A percentile compares a stretch with the other conserved stretches of the same genome.
phyloP scores from a whole-genome alignment of 2,888 invertebrate genomes.

The Lycocerus yunnanus region DNA sequence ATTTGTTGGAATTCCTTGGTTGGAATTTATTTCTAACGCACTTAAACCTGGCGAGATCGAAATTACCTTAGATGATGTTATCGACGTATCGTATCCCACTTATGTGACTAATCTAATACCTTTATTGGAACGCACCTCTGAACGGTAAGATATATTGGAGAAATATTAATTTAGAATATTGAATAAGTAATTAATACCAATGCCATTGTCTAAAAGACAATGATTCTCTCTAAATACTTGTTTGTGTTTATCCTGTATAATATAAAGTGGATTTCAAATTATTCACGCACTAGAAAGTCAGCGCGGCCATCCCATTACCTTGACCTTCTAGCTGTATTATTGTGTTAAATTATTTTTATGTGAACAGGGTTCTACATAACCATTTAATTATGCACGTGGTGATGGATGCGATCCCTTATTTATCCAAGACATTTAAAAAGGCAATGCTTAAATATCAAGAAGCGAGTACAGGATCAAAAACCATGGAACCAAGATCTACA shows the following conservation, averaged over 20 bases:
- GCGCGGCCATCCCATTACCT: no score
- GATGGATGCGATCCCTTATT: slow-evolving; percentile 42
- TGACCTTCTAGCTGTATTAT: no score
- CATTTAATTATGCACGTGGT: slow-evolving; percentile 60
- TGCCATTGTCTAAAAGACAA: no score
- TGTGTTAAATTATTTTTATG: no score
- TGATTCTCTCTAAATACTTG: no score
- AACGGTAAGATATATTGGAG: neutral
- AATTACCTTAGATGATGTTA: slow-evolving; percentile 49
- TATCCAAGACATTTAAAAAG: slow-evolving; percentile 16
- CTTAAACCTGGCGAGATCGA: slow-evolving; percentile 47
- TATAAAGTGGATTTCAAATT: no score
- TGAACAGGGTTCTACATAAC: slow-evolving; percentile 57
- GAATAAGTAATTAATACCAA: no score
- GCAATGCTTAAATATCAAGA: slow-evolving; percentile 5
- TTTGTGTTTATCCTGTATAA: no score
- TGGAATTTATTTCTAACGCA: slow-evolving; percentile 54
- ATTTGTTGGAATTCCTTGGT: slow-evolving; percentile 54
- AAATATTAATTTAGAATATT: no score
- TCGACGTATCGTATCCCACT: slow-evolving; percentile 57
- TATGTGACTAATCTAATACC: slow-evolving; percentile 47
- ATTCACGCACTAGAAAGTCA: no score
- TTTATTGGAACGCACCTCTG: neutral
- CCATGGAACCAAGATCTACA: slow-evolving; percentile 3
- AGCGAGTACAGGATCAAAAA: neutral